These are phyloP conservation scores for Julus scanicus DNA, from an alignment of 2,888 invertebrate species.

Conservation along the genomic window DNA sequence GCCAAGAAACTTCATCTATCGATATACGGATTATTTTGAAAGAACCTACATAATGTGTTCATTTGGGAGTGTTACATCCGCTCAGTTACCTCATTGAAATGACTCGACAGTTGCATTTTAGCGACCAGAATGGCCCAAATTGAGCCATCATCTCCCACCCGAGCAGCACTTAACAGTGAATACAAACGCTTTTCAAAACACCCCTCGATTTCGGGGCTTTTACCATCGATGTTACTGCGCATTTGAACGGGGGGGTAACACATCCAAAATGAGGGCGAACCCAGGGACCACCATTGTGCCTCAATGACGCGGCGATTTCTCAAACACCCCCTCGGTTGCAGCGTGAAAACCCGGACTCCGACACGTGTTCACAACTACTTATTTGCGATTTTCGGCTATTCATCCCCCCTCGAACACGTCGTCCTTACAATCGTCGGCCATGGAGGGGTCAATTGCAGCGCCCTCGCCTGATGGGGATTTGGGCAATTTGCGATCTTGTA, in stretches of 20 bases:
- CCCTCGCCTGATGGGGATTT: not conserved
- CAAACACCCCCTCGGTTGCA: not conserved
- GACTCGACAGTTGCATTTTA: not conserved
- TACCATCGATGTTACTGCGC: not conserved
- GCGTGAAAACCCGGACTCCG: not conserved
- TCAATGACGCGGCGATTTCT: not conserved
- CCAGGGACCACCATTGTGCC: not conserved
- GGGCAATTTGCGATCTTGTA: not conserved
- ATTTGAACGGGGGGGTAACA: not conserved
- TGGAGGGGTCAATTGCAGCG: not conserved
- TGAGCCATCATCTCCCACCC: not conserved
- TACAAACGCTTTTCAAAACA: not conserved
- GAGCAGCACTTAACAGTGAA: not conserved
- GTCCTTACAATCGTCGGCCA: no score
- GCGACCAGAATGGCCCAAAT: not conserved
- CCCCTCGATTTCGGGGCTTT: not conserved
- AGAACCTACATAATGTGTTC: no score
- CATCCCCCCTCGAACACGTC: not conserved
- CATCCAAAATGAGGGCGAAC: not conserved
- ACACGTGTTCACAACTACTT: conserved; percentile 39
- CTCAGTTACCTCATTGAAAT: not conserved
- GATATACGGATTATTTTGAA: no score
- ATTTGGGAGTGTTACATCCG: not conserved
- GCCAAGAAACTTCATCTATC: no score
- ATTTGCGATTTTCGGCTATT: conserved; percentile 31